phyloP scores from a whole-genome alignment of 2,888 invertebrate species.

The Coenonympha arcania region DNA sequence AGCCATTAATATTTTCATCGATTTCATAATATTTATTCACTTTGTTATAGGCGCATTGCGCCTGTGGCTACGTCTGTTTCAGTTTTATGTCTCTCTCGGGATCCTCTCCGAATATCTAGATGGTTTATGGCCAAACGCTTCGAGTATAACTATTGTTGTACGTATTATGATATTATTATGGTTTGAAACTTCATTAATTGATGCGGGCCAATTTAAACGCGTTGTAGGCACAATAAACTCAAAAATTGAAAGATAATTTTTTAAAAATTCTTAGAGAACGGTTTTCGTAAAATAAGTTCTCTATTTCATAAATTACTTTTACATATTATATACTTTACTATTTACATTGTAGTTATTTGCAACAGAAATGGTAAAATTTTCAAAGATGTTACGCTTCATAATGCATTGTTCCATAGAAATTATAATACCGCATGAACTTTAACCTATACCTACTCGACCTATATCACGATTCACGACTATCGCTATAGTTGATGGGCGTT shows the following conservation, averaged over 20 bases:
- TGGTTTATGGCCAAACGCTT: constrained; percentile 29
- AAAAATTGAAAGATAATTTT: no score
- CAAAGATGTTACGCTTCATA: background rate
- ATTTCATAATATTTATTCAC: constrained; percentile 11
- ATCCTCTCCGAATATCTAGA: constrained; percentile 28
- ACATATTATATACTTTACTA: no score
- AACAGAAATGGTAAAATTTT: no score
- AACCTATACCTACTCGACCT: constrained; percentile 4
- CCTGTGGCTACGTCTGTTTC: constrained; percentile 25
- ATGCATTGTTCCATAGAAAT: background rate
- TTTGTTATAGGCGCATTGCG: constrained; percentile 20
- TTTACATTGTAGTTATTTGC: no score
- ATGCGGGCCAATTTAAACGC: background rate
- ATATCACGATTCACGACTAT: no score
- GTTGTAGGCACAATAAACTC: background rate
- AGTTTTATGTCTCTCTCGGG: constrained; percentile 30
- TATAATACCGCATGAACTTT: background rate
- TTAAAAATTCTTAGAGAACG: no score
- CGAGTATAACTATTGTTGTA: constrained; percentile 21
- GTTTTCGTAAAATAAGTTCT: no score
- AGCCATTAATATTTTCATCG: background rate
- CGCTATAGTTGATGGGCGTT: background rate
- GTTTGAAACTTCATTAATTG: background rate
- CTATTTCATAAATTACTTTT: no score
- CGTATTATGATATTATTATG: background rate